Conservation (phyloP, 37 sponge, comb jelly and placozoan genomes). For the Spongia lamella region DNA sequence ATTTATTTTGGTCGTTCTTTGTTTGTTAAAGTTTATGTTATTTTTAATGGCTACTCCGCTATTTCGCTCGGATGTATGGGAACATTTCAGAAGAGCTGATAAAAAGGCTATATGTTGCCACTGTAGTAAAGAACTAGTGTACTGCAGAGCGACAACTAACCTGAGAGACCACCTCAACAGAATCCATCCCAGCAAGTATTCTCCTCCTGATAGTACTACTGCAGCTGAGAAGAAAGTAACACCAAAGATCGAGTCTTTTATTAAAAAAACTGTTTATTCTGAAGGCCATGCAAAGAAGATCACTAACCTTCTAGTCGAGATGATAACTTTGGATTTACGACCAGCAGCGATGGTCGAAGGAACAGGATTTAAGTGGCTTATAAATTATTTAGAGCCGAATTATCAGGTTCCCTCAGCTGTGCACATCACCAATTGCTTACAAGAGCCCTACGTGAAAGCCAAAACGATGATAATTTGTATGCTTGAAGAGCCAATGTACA, state of each 20-base stretch:
- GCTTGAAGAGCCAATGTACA: neutral
- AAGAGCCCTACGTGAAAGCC: conserved; percentile 7
- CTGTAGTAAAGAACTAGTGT: too few species aligned
- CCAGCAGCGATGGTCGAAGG: conserved; percentile 27
- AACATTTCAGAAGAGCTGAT: too few species aligned
- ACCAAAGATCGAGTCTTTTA: too few species aligned
- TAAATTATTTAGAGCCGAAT: conserved; percentile 4
- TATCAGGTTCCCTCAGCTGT: conserved; percentile 3
- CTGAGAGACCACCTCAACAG: conserved; percentile 12
- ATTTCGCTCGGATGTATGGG: too few species aligned
- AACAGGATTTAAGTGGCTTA: conserved; percentile 10
- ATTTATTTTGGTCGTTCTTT: too few species aligned
- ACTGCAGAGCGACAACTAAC: conserved; percentile 18
- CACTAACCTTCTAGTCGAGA: conserved; percentile 7
- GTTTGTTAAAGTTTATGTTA: too few species aligned
- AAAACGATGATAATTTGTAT: neutral
- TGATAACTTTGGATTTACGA: conserved; percentile 1
- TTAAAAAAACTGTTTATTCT: too few species aligned
- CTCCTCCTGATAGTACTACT: too few species aligned
- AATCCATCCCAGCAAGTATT: conserved; percentile 1
- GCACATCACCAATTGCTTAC: conserved; percentile 5
- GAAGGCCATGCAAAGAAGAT: conserved; percentile 4
- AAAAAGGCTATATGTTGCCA: too few species aligned
- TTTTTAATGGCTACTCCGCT: too few species aligned
- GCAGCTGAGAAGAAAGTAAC: too few species aligned